Conservation (phyloP, 2,888 invertebrate genomes). For the Drosophila kanekoi region DNA sequence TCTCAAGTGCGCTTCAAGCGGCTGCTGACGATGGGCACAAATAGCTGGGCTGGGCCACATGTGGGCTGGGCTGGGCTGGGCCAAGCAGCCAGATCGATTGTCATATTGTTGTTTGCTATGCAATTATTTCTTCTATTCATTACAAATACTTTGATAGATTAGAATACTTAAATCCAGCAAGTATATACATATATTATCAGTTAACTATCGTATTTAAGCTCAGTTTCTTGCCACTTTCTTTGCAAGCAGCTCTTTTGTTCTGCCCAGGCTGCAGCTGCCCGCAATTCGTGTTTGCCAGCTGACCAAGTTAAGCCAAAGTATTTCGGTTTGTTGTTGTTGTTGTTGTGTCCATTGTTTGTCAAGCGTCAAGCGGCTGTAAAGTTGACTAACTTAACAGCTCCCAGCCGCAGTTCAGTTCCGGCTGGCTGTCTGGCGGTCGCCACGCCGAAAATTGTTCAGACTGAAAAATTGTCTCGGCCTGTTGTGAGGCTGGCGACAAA, state of each 20-base stretch:
- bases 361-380: slow-evolving; percentile 70
- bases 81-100: slow-evolving; percentile 34
- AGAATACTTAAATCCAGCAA: too few relatives aligned
- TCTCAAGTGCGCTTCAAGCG: slow-evolving; percentile 64
- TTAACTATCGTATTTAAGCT: too few relatives aligned
- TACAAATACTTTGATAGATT: too few relatives aligned
- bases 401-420: slow-evolving; percentile 46
- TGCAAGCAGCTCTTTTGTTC: slow-evolving; percentile 9
- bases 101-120: slow-evolving; percentile 18
- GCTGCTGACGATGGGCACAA: slow-evolving; percentile 49
- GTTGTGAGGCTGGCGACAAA: slow-evolving; percentile 68
- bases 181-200: too few relatives aligned
- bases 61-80: slow-evolving; percentile 49
- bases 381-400: slow-evolving; percentile 66
- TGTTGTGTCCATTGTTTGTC: slow-evolving; percentile 65
- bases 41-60: slow-evolving; percentile 37
- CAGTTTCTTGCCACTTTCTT: too few relatives aligned
- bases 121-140: slow-evolving; percentile 18
- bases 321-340: slow-evolving; percentile 20
- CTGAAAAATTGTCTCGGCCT: slow-evolving; percentile 53
- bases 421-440: slow-evolving; percentile 29
- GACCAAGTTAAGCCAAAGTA: slow-evolving; percentile 45
- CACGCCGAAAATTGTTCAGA: slow-evolving; percentile 12
- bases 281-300: slow-evolving; percentile 41
- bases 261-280: slow-evolving; percentile 44